Percentiles rank a stretch among this genome's conserved stretches.
phyloP scores from a whole-genome alignment of 2,888 invertebrate genomes.

The Drosophila heteroneura region DNA sequence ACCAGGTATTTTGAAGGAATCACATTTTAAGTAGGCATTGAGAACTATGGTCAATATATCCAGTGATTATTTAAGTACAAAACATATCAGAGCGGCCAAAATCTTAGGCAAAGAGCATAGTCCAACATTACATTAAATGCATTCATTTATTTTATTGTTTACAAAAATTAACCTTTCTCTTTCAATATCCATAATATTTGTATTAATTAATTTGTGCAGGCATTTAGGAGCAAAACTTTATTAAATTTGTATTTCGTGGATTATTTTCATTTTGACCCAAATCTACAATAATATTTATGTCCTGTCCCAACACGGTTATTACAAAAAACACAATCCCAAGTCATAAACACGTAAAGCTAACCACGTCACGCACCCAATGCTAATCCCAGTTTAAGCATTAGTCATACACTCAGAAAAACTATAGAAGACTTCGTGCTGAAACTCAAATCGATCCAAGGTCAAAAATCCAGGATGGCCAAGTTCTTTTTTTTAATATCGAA shows the following conservation, averaged over 20 bases:
- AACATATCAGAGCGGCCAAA: too few relatives aligned
- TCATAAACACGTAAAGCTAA: background rate
- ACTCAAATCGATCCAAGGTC: background rate
- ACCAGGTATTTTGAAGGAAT: background rate
- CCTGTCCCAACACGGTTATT: slow-evolving; percentile 1
- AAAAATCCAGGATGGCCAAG: too few relatives aligned
- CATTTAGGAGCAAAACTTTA: background rate
- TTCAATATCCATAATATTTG: background rate
- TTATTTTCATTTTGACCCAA: slow-evolving; percentile 6
- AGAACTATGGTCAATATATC: background rate
- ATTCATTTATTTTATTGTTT: background rate
- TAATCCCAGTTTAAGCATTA: background rate
- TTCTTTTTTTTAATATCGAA: too few relatives aligned
- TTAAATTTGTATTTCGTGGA: slow-evolving; percentile 4
- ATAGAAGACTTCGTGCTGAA: background rate
- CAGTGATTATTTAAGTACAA: too few relatives aligned
- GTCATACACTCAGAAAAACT: background rate
- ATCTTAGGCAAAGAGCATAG: too few relatives aligned
- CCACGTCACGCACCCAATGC: slow-evolving; percentile 1
- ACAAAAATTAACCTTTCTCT: background rate
- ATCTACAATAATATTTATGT: slow-evolving; percentile 10
- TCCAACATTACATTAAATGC: too few relatives aligned
- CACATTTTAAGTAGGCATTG: background rate
- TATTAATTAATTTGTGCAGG: background rate
- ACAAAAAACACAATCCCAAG: background rate